A percentile compares a stretch with the other conserved stretches of the same genome.
These are phyloP conservation scores for Clamator glandarius DNA, from an alignment of 2,797 vertebrate genomes.

Conservation along the genomic window DNA sequence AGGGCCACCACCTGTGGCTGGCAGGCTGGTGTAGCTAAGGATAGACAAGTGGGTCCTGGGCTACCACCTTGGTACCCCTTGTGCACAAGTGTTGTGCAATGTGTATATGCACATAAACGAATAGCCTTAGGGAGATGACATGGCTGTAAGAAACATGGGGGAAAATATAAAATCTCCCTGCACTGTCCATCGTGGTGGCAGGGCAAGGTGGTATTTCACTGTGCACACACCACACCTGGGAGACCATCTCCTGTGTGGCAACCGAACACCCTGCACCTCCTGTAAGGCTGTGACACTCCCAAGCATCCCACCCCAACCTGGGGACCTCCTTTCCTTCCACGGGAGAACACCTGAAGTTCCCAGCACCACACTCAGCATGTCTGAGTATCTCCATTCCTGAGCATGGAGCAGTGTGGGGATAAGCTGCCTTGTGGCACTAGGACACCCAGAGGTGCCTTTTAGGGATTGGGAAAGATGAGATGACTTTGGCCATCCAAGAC, in stretches of 20 bases:
- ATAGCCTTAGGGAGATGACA: background rate
- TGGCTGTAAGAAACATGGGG: background rate
- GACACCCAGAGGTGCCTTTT: background rate
- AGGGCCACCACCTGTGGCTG: too few relatives aligned
- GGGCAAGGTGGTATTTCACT: fast-evolving
- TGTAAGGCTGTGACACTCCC: fast-evolving
- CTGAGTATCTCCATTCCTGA: background rate
- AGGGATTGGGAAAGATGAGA: background rate
- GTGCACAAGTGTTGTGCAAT: background rate
- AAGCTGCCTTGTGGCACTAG: background rate
- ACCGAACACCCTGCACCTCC: background rate
- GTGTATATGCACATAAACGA: background rate
- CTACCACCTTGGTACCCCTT: fast-evolving
- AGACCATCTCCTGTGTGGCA: background rate
- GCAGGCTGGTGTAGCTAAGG: background rate
- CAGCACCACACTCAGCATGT: fast-evolving
- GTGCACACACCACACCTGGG: background rate
- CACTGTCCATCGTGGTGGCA: fast-evolving
- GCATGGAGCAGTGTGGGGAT: background rate
- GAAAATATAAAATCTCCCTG: background rate
- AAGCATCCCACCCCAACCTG: background rate
- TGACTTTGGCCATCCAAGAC: background rate
- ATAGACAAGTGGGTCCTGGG: background rate
- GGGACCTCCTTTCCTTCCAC: fast-evolving
- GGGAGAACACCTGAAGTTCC: background rate